Evolutionary conservation across 2,888 invertebrate genomes (phyloP), one percentile per base, ranked within the genome.

Genomic region (Agrochola litura): DNA sequence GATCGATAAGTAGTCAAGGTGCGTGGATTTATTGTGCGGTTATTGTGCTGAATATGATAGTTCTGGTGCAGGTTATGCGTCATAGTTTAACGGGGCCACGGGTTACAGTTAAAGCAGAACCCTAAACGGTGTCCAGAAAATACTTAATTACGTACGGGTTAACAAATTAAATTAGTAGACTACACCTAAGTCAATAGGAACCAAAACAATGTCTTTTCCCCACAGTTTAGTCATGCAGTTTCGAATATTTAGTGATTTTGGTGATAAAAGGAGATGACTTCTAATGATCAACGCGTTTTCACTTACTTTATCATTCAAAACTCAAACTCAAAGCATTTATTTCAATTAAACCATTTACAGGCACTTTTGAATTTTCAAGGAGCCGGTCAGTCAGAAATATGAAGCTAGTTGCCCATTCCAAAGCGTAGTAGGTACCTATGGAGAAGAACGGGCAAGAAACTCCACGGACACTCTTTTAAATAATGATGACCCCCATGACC

Each of bases 1-100:
- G 93, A 95, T 95, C 92, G 95, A 94, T 95, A 93, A 92, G 89
- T 91, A 74, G 72, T 79, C 75, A 79, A 81, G 76, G 80, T 82
- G 79, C 79, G 67, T 75, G 37, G 54, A 84, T 86, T 76, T 77
- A 78, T 68, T 66, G 65, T 72, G 81, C 30, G 78, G 86, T 72
- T 46, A 22, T 14, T 43, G 10, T 52, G 19, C 12, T 87, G 69
- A 87, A 85, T 79, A 73, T 72, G 43, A 56, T 64, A 61, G 60
- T 72, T 68, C 2, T 61, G 37, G 6, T 56, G 19, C 43, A 60
- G 41, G 46, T 74, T 76, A 54, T 73, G 22, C n/a, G 58, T 69
- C 41, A 77, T 75, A 41, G 52, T 71, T 66, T 19, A 54, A n/a
- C 25, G 43, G 41, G 14, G 14, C 30, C 30, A 52, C 43, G 25